phyloP scores from a whole-genome alignment of 2,113 vertebrate genomes.

The Peromyscus polionotus region DNA sequence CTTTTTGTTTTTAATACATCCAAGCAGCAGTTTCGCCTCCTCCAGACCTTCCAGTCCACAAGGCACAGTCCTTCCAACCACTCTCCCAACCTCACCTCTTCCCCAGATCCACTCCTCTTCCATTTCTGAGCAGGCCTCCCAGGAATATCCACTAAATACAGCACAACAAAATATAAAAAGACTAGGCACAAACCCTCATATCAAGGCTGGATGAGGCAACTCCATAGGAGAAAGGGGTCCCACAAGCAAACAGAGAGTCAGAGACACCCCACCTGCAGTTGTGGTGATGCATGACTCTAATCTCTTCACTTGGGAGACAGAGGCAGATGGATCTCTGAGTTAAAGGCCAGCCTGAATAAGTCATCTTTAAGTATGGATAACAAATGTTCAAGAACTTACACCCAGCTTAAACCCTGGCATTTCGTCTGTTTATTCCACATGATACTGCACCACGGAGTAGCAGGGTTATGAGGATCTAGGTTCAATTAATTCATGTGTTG shows the following conservation, averaged over 20 bases:
- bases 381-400: not conserved
- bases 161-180: not conserved
- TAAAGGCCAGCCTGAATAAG: not conserved
- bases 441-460: not conserved
- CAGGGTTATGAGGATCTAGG: not conserved
- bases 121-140: not conserved
- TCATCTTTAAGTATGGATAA: not conserved
- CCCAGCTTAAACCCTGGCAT: not conserved
- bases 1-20: not conserved
- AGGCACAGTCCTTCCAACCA: not conserved
- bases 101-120: not conserved
- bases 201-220: not conserved
- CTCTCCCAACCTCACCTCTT: not conserved
- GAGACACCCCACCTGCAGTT: not conserved
- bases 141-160: not conserved
- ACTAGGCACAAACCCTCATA: not conserved
- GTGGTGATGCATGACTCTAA: not conserved
- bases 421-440: not conserved
- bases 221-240: not conserved
- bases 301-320: no score
- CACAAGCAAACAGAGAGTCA: not conserved
- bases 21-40: not conserved
- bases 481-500: not conserved
- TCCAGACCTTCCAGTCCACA: not conserved
- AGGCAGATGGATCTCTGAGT: not conserved